phyloP scores from a whole-genome alignment of 2,888 invertebrate genomes.

The Pasiphila rectangulata region DNA sequence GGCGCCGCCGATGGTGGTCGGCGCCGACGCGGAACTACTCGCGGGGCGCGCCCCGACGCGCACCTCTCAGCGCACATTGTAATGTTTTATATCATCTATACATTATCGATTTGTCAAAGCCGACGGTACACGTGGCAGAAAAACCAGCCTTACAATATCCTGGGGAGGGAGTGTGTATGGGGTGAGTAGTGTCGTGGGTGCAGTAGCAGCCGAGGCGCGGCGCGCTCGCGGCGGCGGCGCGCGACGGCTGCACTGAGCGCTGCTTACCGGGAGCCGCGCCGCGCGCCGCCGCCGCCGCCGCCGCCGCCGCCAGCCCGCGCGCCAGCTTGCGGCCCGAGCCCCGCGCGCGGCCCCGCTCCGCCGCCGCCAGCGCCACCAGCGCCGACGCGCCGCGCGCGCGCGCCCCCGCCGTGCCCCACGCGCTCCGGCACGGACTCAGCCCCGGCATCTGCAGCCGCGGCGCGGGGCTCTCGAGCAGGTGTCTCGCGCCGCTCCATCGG shows the following conservation, averaged over 20 bases:
- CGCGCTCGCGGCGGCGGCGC: constrained; percentile 16
- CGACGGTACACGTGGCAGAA: too few relatives aligned
- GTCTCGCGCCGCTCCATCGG: neutral
- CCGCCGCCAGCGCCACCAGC: constrained; percentile 53
- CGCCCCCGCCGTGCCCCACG: neutral
- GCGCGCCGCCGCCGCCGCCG: constrained; percentile 45
- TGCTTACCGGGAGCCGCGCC: constrained; percentile 41
- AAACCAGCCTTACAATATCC: too few relatives aligned
- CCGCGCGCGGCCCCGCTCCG: constrained; percentile 39
- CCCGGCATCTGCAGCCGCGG: neutral
- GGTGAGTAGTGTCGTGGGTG: neutral
- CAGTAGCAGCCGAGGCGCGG: constrained; percentile 15
- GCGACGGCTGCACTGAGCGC: constrained; percentile 37
- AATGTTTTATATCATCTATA: too few relatives aligned
- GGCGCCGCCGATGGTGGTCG: too few relatives aligned
- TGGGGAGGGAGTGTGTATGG: neutral
- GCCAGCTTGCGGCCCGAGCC: constrained; percentile 47
- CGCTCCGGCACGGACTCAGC: neutral
- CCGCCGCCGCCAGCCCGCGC: constrained; percentile 50
- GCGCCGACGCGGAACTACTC: too few relatives aligned
- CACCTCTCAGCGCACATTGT: too few relatives aligned
- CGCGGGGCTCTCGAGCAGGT: constrained; percentile 2
- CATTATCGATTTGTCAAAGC: too few relatives aligned
- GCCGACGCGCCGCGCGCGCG: constrained; percentile 41
- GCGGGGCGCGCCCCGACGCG: too few relatives aligned